Base-by-base conservation (phyloP, 2,888 invertebrate species). In the Axea sp. region DNA sequence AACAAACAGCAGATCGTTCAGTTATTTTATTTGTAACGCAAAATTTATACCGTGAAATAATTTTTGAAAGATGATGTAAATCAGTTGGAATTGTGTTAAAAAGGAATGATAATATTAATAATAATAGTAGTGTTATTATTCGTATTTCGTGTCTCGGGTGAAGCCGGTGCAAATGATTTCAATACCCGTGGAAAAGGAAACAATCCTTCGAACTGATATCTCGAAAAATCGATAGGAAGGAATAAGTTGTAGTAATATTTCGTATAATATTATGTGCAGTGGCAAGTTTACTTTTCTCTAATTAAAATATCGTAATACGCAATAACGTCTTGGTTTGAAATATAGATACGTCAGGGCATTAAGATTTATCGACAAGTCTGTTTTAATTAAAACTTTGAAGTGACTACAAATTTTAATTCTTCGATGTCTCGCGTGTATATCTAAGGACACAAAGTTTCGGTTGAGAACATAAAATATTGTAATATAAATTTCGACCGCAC, bases 221-320 rank as follows among this genome's bases (percentile, higher is more conserved):
- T 14, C 53, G 45, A 55, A 47, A 65, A 12, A 12, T 4, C 28
- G 35, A 53, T 62, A 39, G 31, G 53, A 53, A 45, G 35, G 53
- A 45, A 53, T 37, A 45, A 45, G 28, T 53, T 53, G 37, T 51
- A 11, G 26, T 35, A 11, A 43, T 51, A 53, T 67, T 67, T 47
- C 28, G 45, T 47, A 22, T 24, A 39, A 55, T 67, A 30, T 15
- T 12, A 8, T 37, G 37, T 24, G 15, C n/a, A 26, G 15, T 14
- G 31, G 19, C 8, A 53, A 64, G 53, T 67, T 67, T 45, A 39
- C 55, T 67, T 67, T 67, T 7, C 55, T 55, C 39, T 67, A 67
- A 67, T 67, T 67, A 67, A 67, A 67, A 55, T 31, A 47, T 55
- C 65, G 45, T 55, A 47, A 67, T 55, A 67, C 31, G 47, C 31